A percentile compares a stretch with the other conserved stretches of the same genome.
These are phyloP conservation scores for Ochotona princeps DNA, from an alignment of 2,113 vertebrate species.

Conservation along the genomic window DNA sequence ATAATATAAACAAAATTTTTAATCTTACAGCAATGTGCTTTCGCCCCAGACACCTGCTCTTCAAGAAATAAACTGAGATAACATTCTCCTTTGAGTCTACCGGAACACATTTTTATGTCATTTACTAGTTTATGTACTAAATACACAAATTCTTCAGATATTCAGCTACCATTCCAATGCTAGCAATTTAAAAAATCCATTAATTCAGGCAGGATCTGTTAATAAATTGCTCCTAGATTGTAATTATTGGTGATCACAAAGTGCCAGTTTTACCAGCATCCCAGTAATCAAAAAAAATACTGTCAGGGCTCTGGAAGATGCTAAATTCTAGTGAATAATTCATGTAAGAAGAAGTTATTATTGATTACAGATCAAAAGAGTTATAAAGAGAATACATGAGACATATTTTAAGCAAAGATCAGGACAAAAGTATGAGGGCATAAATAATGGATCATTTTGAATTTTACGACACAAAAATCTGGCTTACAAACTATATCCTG, in stretches of 20 bases:
- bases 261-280: conserved; percentile 5
- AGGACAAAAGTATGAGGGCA: conserved; percentile 48
- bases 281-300: background rate
- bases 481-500: conserved; percentile 44
- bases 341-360: background rate
- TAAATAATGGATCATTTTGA: conserved; percentile 59
- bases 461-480: conserved; percentile 58
- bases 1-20: conserved; percentile 53
- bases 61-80: conserved; percentile 58
- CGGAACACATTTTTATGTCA: conserved; percentile 48
- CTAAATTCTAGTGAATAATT: conserved; percentile 48
- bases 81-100: conserved; percentile 38
- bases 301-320: background rate
- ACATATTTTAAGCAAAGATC: conserved; percentile 42
- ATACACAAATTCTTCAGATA: conserved; percentile 44
- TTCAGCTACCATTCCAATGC: background rate
- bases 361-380: conserved; percentile 37
- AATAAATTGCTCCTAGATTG: conserved; percentile 31
- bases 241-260: conserved; percentile 59
- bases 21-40: conserved; percentile 39
- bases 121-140: conserved; percentile 46
- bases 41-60: conserved; percentile 21
- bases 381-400: conserved; percentile 2
- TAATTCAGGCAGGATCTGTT: conserved; percentile 16
- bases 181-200: background rate